Percentiles rank a stretch among this genome's conserved stretches.
These are phyloP conservation scores for Kryptopterus vitreolus DNA, from an alignment of 2,797 vertebrate genomes.

Conservation along the genomic window DNA sequence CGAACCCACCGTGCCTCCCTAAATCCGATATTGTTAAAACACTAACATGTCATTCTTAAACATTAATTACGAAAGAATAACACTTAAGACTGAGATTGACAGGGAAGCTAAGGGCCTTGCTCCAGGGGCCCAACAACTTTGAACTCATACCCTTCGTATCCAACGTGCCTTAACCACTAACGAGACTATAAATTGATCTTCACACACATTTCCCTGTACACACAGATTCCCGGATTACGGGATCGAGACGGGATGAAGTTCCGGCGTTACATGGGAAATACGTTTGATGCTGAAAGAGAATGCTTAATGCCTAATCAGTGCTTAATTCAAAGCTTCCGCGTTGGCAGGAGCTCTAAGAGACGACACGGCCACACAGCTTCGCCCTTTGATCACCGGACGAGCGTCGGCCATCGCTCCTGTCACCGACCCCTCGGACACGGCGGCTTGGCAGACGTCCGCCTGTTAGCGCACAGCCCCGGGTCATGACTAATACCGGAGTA, in stretches of 20 bases:
- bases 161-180: too few species aligned
- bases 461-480: slow-evolving; percentile 71
- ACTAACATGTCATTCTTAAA: too few species aligned
- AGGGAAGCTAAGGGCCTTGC: too few species aligned
- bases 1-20: too few species aligned
- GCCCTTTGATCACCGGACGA: slow-evolving; percentile 67
- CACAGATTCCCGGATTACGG: too few species aligned
- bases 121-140: too few species aligned
- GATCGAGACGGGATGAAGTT: background rate
- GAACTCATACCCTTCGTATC: too few species aligned
- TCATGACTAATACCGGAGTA: slow-evolving; percentile 36
- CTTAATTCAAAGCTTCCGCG: slow-evolving; percentile 30
- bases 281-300: slow-evolving; percentile 17
- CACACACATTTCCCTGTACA: too few species aligned
- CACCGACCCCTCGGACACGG: slow-evolving; percentile 58
- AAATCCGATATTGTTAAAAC: too few species aligned
- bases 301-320: slow-evolving; percentile 26
- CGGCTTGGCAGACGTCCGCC: slow-evolving; percentile 69
- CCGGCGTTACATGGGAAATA: background rate
- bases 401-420: slow-evolving; percentile 53
- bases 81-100: too few species aligned
- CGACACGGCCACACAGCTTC: slow-evolving; percentile 47
- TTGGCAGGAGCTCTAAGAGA: slow-evolving; percentile 34
- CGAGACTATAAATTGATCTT: too few species aligned
- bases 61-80: too few species aligned